Percentiles rank a stretch among this genome's conserved stretches.
These are phyloP conservation scores for Atrina japonica DNA, from an alignment of 2,888 invertebrate genomes.

Conservation along the genomic window DNA sequence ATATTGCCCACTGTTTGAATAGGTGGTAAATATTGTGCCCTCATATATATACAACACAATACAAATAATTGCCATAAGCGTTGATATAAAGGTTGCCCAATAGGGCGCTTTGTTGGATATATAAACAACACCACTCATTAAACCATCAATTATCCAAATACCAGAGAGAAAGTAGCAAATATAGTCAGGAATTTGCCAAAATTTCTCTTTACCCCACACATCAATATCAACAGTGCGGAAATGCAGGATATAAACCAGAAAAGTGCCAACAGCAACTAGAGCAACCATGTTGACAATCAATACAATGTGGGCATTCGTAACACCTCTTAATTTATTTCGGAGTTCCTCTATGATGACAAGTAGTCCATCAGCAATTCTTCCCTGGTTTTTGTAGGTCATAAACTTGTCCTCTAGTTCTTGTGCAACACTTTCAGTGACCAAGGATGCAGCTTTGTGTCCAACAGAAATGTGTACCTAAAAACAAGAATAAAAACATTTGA, in stretches of 20 bases:
- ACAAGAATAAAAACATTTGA: neutral
- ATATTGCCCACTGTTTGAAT: conserved; percentile 26
- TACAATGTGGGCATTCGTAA: conserved; percentile 50
- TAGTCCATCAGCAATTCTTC: conserved; percentile 43
- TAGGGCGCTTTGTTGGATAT: conserved; percentile 44
- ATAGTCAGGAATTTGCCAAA: conserved; percentile 43
- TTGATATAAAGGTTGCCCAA: conserved; percentile 31
- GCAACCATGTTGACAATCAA: conserved; percentile 49
- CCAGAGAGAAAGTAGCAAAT: conserved; percentile 47
- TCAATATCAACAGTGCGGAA: conserved; percentile 48
- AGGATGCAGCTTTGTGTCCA: conserved; percentile 35
- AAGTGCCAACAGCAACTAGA: conserved; percentile 27
- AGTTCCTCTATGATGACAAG: conserved; percentile 43
- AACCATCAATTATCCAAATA: conserved; percentile 46
- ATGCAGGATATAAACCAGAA: conserved; percentile 46
- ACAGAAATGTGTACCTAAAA: conserved; percentile 49
- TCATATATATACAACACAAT: conserved; percentile 31
- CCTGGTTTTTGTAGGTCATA: conserved; percentile 33
- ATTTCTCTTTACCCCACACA: conserved; percentile 51
- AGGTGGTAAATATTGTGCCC: conserved; percentile 25
- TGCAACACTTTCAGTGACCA: conserved; percentile 39
- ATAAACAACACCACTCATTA: conserved; percentile 37
- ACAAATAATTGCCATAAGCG: conserved; percentile 23
- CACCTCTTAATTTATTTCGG: conserved; percentile 38
- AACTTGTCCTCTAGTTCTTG: conserved; percentile 36